Evolutionary conservation across 1,140 invertebrate species (phyloP), one percentile per base, ranked within the genome.

Genomic region (Heliconius nattereri): DNA sequence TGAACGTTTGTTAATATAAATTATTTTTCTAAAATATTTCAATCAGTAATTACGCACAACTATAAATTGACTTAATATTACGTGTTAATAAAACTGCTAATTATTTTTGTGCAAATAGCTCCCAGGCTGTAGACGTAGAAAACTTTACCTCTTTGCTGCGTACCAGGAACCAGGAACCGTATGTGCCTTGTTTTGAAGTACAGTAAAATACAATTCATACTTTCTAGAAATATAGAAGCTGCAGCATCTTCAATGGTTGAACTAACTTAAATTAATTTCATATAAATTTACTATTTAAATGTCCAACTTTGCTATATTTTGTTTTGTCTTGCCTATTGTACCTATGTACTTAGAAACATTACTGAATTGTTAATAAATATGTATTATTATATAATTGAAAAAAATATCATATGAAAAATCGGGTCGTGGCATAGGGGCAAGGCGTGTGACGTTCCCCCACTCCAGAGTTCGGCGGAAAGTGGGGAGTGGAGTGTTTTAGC

Each of bases 141-240:
- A 94, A 84, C 84, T 86, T 88, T 89, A 86, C 86, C 92, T 52
- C 91, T 92, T 92, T 89, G 87, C 83, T 81, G 86, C 83, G 79
- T 83, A 84, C 84, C 32, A 35, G 32, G 32, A 35, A 35, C 84
- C 85, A 83, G 86, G 87, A 89, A 86, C 83, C 84, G 88, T 89
- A 88, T 92, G 88, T 91, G 88, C 86, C 89, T 92, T 89, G 87
- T 92, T 92, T 90, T 86, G 89, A 91, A 91, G 87, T 93, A 89
- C 89, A 92, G 91, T 93, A 94, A 94, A 94, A 93, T 88, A 87
- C 23, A 66, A 66, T 66, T 66, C 60, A 66, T 29, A 66, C 60
- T 26, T 26, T 29, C 2, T 29, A 66, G 60, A 66, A 66, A 66
- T 66, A 66, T 66, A 66, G 60, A 16, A 66, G 26, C 60, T 66